Evolutionary conservation across 2,113 vertebrate genomes (phyloP), one percentile per base, ranked within the genome.

Genomic region (Gracilinanus agilis): DNA sequence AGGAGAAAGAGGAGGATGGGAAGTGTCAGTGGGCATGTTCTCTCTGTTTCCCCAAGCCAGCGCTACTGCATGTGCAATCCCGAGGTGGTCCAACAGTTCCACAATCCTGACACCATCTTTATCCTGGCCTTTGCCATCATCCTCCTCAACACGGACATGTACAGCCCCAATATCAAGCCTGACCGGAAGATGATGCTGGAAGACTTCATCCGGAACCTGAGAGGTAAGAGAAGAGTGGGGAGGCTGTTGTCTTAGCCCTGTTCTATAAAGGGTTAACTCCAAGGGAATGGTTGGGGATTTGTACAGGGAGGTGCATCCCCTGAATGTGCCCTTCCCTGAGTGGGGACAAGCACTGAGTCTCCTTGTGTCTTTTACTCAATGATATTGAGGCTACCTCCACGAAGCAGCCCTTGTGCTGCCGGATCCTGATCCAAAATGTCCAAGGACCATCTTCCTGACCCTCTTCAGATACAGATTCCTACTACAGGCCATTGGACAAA

Each of bases 1-100:
- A 24, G 23, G 54, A 7, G 9, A 23, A 83, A 83, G 40, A 24
- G 55, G 34, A 11, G 34, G 88, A 83, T 54, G 55, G 44, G 7
- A 40, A 8, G 19, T 24, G 56, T 95, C 88, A 88, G 6, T 10
- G 0, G 27, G 34, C 27, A 53, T 1, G 0, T 25, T 0, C 44
- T 3, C 9, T 98, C 95, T 97, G 75, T 96, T 93, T 93, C 94
- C 4, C 96, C 88, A 49, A 99, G 99, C 98, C 99, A 99, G 98
- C 99, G 99, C 95, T 99, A 99, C 98, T 99, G 99, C 97, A 99
- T 99, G 99, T 99, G 99, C 96, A 99, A 99, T 97, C 99, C 99
- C 0, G 99, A 99, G 12, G 99, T 99, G 98, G 99, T 99, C 94
- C 99, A 99, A 98, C 99, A 99, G 98, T 99, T 99, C 97, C 99